Evolutionary conservation across 2,888 invertebrate genomes (phyloP).

Genomic region (Pycnomerus fuliginosus): DNA sequence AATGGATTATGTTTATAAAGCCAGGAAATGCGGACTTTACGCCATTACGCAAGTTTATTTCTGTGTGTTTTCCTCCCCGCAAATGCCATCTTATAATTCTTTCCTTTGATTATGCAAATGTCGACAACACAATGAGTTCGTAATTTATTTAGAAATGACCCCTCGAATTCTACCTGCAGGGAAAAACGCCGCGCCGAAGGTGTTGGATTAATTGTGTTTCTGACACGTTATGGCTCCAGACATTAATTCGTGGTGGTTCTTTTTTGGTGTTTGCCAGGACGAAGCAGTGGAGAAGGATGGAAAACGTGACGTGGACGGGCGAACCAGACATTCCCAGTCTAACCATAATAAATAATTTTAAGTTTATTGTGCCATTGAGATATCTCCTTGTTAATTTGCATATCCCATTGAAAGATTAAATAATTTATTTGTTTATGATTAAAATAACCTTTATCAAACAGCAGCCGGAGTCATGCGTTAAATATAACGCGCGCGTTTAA

Average conservation of each 20-base stretch:
- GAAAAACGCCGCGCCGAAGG: slow-evolving; percentile 35
- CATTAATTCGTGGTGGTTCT: slow-evolving; percentile 33
- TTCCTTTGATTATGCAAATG: too few relatives aligned
- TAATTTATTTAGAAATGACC: too few relatives aligned
- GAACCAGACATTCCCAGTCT: neutral
- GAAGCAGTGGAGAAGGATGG: neutral
- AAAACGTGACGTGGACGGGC: slow-evolving; percentile 2
- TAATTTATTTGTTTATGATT: slow-evolving; percentile 28
- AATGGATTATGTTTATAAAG: too few relatives aligned
- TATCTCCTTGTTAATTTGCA: slow-evolving; percentile 23
- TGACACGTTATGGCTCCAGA: slow-evolving; percentile 46
- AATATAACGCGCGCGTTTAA: slow-evolving; percentile 32
- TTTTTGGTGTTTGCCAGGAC: slow-evolving; percentile 13
- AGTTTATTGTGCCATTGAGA: slow-evolving; percentile 21
- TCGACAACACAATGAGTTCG: too few relatives aligned
- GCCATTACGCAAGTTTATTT: too few relatives aligned
- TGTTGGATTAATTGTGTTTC: slow-evolving; percentile 47
- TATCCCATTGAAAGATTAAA: slow-evolving; percentile 26
- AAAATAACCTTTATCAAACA: slow-evolving; percentile 22
- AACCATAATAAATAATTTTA: slow-evolving; percentile 12
- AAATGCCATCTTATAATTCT: too few relatives aligned
- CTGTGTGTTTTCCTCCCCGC: too few relatives aligned
- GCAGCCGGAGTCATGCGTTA: slow-evolving; percentile 15
- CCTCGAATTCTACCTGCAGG: too few relatives aligned
- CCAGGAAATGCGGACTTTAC: too few relatives aligned